Evolutionary conservation across 2,888 invertebrate species (phyloP).

Genomic region (Chaetogeoica ovagalla): DNA sequence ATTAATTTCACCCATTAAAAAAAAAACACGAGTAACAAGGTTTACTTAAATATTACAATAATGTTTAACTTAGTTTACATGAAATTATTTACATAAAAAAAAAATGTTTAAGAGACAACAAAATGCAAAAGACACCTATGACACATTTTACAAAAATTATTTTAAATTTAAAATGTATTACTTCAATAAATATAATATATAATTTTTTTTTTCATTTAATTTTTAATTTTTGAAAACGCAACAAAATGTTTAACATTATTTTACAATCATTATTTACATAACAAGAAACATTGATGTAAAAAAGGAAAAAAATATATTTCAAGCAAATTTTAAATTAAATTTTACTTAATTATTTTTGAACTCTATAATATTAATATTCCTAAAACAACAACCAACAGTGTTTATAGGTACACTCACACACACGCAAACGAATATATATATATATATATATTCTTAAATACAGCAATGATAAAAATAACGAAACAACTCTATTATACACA

Average conservation of each 20-base stretch:
- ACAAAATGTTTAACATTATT: constrained; percentile 51
- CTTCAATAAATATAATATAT: constrained; percentile 29
- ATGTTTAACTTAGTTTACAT: constrained; percentile 50
- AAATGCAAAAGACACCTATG: constrained; percentile 52
- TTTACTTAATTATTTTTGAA: constrained; percentile 42
- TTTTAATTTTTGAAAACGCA: constrained; percentile 50
- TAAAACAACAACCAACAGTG: constrained; percentile 52
- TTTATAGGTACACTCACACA: not conserved
- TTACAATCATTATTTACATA: constrained; percentile 51
- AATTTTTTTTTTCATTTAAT: constrained; percentile 23
- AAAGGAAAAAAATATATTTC: constrained; percentile 36
- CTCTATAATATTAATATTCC: constrained; percentile 45
- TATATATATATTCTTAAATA: constrained; percentile 18
- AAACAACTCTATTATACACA: constrained; percentile 44
- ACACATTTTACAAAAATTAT: constrained; percentile 50
- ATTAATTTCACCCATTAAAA: constrained; percentile 39
- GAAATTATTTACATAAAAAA: constrained; percentile 51
- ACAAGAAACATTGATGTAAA: constrained; percentile 52
- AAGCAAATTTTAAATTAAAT: constrained; percentile 45
- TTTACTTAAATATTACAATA: constrained; percentile 50
- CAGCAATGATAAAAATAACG: constrained; percentile 46
- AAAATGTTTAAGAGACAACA: constrained; percentile 52
- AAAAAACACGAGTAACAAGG: constrained; percentile 52
- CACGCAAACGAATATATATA: not conserved
- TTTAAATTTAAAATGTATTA: constrained; percentile 31